A percentile compares a stretch with the other conserved stretches of the same genome.
phyloP scores from a whole-genome alignment of 2,113 vertebrate species.

The Charadrius vociferus region DNA sequence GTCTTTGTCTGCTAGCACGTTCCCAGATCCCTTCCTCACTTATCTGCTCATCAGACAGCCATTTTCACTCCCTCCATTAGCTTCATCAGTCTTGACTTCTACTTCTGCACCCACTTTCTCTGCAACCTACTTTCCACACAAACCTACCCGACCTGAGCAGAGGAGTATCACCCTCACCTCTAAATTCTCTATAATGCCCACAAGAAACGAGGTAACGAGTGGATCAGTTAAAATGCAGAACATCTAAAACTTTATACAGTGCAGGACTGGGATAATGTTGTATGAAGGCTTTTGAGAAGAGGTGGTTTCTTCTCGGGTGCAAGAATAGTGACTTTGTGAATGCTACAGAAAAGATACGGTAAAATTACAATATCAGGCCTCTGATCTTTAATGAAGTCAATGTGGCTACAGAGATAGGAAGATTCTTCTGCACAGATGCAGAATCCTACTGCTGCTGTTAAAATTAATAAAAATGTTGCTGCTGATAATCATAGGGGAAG shows the following conservation, averaged over 20 bases:
- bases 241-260: background rate
- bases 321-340: background rate
- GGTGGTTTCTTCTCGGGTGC: background rate
- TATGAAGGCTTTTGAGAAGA: background rate
- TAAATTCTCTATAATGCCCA: background rate
- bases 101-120: background rate
- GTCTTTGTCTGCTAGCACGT: slow-evolving; percentile 13
- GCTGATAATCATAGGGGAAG: background rate
- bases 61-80: background rate
- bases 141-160: background rate
- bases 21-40: background rate
- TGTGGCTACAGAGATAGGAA: background rate
- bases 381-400: background rate
- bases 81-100: background rate
- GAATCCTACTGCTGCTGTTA: background rate
- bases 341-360: background rate
- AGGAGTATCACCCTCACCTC: background rate
- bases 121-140: background rate
- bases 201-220: background rate
- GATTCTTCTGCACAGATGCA: background rate
- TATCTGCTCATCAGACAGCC: background rate
- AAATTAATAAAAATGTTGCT: slow-evolving; percentile 8
- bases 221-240: background rate
- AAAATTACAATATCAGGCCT: background rate
- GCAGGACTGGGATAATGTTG: background rate